Conservation (phyloP, 2,113 vertebrate genomes). For the Atrichornis clamosus region DNA sequence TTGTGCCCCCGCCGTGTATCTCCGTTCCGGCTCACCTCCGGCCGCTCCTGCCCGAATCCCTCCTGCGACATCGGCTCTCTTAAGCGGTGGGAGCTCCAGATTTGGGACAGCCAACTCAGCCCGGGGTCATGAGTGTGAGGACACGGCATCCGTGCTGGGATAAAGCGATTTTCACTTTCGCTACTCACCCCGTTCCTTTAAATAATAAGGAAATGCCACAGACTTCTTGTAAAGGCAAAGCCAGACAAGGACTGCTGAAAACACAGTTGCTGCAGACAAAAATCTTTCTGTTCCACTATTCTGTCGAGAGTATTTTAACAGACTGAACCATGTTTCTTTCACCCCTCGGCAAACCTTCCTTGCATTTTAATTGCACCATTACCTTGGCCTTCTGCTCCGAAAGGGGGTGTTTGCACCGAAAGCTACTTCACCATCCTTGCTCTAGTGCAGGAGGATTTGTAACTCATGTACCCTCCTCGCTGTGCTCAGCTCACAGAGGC, state of each 20-base stretch:
- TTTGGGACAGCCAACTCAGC: not conserved
- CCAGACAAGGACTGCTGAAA: not conserved
- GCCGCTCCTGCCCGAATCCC: not conserved
- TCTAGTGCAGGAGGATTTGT: not conserved
- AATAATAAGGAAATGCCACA: conserved; percentile 48
- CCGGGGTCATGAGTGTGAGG: not conserved
- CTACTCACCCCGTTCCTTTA: conserved; percentile 45
- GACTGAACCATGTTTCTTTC: not conserved
- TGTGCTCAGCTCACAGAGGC: not conserved
- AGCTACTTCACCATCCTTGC: not conserved
- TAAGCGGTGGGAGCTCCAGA: not conserved
- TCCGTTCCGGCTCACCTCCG: not conserved
- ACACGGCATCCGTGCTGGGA: not conserved
- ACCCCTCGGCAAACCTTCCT: not conserved
- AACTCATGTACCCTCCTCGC: not conserved
- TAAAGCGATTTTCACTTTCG: conserved; percentile 53
- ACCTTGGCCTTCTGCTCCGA: not conserved
- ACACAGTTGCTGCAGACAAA: not conserved
- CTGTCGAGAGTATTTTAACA: not conserved
- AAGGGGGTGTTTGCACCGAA: not conserved
- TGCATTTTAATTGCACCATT: not conserved
- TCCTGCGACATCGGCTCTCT: not conserved
- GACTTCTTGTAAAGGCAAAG: conserved; percentile 32
- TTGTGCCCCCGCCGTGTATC: not conserved
- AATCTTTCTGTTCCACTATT: not conserved